phyloP scores from a whole-genome alignment of 1,140 invertebrate species.

The Agraylea sexmaculata region DNA sequence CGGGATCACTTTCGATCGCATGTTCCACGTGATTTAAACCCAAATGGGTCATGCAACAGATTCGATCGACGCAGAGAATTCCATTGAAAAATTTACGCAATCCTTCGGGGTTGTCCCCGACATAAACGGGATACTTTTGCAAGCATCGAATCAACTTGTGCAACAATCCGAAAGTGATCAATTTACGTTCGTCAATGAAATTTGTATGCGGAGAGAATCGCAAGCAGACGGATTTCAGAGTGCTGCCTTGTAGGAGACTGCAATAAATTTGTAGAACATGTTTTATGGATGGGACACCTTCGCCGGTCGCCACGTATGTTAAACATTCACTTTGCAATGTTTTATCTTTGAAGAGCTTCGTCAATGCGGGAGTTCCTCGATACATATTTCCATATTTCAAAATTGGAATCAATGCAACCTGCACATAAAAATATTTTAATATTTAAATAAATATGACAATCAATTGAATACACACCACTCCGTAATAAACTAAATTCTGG shows the following conservation, averaged over 20 bases:
- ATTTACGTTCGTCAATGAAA: constrained; percentile 67
- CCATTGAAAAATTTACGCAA: constrained; percentile 68
- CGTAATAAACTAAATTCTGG: constrained; percentile 79
- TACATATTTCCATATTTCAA: constrained; percentile 93
- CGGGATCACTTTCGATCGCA: constrained; percentile 74
- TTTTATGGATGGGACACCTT: constrained; percentile 10
- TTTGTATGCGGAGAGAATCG: constrained; percentile 38
- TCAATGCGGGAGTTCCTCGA: constrained; percentile 71
- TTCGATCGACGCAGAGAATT: constrained; percentile 71
- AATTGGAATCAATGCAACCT: constrained; percentile 74
- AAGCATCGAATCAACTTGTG: constrained; percentile 76
- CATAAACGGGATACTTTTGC: constrained; percentile 58
- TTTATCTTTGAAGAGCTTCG: constrained; percentile 53
- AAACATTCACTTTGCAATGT: constrained; percentile 66
- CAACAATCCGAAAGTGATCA: constrained; percentile 85
- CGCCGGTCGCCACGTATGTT: constrained; percentile 48
- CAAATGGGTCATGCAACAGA: constrained; percentile 77
- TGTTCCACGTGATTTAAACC: constrained; percentile 72
- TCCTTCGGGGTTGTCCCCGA: constrained; percentile 30
- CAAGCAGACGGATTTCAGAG: constrained; percentile 72
- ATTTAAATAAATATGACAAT: constrained; percentile 4
- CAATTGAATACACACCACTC: constrained; percentile 35
- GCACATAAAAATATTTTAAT: constrained; percentile 34
- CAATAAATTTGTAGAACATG: constrained; percentile 17
- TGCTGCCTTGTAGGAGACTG: constrained; percentile 52